Base-by-base conservation (phyloP, 2,797 vertebrate species). In the Poecilia gillii region DNA sequence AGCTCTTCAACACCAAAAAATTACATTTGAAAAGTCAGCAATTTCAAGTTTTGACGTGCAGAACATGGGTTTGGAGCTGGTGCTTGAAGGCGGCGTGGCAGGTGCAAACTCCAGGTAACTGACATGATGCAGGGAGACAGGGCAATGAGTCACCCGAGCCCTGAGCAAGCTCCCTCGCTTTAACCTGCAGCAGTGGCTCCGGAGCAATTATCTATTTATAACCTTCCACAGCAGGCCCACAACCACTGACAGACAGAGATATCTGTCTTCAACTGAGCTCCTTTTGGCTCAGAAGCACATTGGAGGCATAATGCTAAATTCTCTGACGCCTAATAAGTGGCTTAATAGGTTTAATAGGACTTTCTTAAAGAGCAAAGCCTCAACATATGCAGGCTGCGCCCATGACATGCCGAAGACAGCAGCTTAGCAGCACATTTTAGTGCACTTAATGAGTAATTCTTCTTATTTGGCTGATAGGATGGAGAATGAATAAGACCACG, bases 171-270 rank as follows among this genome's bases (percentile, higher is more conserved):
- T 89, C 81, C 84, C 75, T 83, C 83, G 77, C 87, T 85, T 87
- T 90, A 91, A 93, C 91, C 91, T 88, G 89, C 89, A 88, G 89
- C 31, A 25, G 76, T 75, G 20, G 76, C 87, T 90, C 86, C 84
- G 82, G 84, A 92, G 91, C 80, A 13, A 92, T 90, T 85, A 83
- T 86, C 90, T 94, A 95, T 95, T 95, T 92, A 95, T 94, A 93
- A 92, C 86, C 74, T 36, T 78, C 84, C 81, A 77, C 88, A 82
- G 75, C 79, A 84, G 77, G 81, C 82, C 73, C 83, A 77, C 80
- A 73, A 36, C 87, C 75, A 57, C 83, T 72, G 85, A 85, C 79
- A 78, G 82, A 81, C 55, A 16, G 70, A 74, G 77, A 71, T 87
- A 85, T 87, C 78, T 79, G 84, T 59, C 80, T 84, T 86, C 23